Conservation (phyloP, 2,113 vertebrate species). For the Oncorhynchus mykiss region DNA sequence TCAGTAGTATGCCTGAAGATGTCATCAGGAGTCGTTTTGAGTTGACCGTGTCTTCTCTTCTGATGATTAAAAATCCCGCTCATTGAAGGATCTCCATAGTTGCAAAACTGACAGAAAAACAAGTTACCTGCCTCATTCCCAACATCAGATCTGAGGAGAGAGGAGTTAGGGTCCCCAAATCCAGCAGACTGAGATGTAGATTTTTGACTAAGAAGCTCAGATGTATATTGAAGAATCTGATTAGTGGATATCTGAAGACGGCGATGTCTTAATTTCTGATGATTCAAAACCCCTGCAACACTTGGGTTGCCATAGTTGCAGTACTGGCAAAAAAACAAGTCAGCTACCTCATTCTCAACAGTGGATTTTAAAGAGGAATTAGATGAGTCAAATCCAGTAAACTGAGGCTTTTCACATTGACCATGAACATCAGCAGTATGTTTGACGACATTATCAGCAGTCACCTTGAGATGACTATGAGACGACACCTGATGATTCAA, state of each 20-base stretch:
- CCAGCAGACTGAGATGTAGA: background rate
- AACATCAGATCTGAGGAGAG: background rate
- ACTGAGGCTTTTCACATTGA: background rate
- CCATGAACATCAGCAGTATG: constrained; percentile 64
- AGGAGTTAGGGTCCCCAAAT: background rate
- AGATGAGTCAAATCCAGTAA: background rate
- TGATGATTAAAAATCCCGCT: background rate
- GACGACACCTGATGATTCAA: constrained; percentile 86
- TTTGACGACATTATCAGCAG: constrained; percentile 71
- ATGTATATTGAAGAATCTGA: background rate
- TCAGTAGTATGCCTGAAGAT: background rate
- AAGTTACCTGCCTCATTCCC: background rate
- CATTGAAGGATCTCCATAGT: constrained; percentile 41
- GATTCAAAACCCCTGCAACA: background rate
- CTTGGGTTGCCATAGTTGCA: background rate
- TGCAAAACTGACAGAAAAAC: constrained; percentile 55
- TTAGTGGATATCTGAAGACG: background rate
- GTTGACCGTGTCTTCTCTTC: background rate
- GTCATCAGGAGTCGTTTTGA: background rate
- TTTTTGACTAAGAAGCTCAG: background rate
- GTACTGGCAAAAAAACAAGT: constrained; percentile 41
- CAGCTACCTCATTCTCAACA: constrained; percentile 8
- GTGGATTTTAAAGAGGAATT: background rate
- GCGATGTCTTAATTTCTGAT: background rate
- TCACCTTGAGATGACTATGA: constrained; percentile 76